phyloP scores from a whole-genome alignment of 2,113 vertebrate species.

The Ctenodactylus gundi region DNA sequence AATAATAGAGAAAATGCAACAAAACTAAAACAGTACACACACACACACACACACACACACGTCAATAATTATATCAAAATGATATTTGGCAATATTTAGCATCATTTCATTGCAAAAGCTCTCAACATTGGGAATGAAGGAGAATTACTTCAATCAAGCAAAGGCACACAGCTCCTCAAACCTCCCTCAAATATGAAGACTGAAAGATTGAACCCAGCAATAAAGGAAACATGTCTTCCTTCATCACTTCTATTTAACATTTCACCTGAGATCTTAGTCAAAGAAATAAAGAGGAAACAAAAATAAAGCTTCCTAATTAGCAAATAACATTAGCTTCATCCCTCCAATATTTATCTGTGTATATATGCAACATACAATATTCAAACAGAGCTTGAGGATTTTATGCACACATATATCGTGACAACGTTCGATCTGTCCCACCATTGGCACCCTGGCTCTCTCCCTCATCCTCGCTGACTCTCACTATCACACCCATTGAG shows the following conservation, averaged over 20 bases:
- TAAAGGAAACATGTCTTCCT: no score
- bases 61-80: neutral
- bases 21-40: no score
- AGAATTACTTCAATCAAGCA: neutral
- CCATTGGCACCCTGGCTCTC: no score
- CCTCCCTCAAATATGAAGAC: neutral
- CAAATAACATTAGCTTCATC: neutral
- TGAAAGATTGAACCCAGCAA: neutral
- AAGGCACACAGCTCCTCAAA: neutral
- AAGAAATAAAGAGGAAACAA: neutral
- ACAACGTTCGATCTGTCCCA: no score
- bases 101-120: neutral
- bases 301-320: neutral
- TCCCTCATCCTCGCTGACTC: no score
- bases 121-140: neutral
- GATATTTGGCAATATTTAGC: neutral
- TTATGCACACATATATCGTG: no score
- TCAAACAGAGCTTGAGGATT: no score
- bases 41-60: neutral
- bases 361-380: no score
- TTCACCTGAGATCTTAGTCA: neutral
- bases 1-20: neutral
- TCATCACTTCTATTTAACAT: neutral
- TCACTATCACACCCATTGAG: no score
- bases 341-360: no score